phyloP scores from a whole-genome alignment of 2,113 vertebrate genomes.

The Cryptomyrus ogoouensis region DNA sequence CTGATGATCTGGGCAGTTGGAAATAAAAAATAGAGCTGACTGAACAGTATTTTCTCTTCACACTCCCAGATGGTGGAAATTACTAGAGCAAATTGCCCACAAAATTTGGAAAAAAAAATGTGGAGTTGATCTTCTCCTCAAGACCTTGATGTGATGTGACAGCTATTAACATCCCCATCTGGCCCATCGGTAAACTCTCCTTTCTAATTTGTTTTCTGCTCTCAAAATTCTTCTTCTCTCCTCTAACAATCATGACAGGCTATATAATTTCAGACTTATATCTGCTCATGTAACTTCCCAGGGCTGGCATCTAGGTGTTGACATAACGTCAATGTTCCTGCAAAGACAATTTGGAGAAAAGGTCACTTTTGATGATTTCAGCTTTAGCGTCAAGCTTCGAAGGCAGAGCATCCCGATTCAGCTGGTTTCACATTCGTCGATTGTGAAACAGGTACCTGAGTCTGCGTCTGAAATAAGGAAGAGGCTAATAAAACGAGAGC shows the following conservation, averaged over 20 bases:
- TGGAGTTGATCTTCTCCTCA: not conserved
- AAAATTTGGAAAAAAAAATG: not conserved
- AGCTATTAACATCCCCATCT: conserved; percentile 1
- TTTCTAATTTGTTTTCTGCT: not conserved
- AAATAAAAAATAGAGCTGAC: not conserved
- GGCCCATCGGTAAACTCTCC: not conserved
- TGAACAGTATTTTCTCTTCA: not conserved
- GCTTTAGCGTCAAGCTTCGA: not conserved
- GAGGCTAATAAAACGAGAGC: not conserved
- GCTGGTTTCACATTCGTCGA: not conserved
- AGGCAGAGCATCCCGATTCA: not conserved
- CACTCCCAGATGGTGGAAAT: not conserved
- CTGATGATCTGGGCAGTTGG: not conserved
- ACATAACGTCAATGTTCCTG: not conserved
- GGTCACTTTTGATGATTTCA: not conserved
- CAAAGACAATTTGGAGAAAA: not conserved
- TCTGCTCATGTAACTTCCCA: not conserved
- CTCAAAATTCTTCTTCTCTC: not conserved
- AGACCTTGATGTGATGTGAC: conserved; percentile 11
- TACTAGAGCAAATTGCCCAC: not conserved
- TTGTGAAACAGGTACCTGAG: not conserved
- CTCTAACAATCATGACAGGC: not conserved
- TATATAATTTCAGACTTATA: not conserved
- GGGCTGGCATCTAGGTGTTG: not conserved
- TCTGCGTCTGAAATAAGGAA: not conserved